Evolutionary conservation across 2,888 invertebrate species (phyloP).

Genomic region (Gortyna flavago): DNA sequence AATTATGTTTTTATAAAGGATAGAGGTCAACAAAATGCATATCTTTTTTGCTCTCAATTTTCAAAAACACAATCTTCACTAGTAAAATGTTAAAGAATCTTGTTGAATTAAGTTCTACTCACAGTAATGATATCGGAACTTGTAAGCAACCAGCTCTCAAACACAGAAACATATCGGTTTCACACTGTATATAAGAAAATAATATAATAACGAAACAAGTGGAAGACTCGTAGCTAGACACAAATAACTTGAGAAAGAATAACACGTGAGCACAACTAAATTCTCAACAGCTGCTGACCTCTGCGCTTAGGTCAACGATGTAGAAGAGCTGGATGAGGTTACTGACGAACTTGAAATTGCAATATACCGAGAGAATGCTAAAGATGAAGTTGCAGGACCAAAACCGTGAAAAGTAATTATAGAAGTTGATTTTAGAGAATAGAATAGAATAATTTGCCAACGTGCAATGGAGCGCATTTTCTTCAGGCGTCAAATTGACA

Average conservation of each 20-base stretch:
- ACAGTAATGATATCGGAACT: conserved; percentile 15
- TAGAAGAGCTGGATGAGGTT: conserved; percentile 33
- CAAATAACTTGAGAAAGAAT: conserved; percentile 83
- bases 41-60: background rate
- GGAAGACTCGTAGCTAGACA: conserved; percentile 67
- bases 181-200: conserved; percentile 46
- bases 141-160: conserved; percentile 2
- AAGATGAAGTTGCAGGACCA: background rate
- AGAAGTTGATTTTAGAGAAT: background rate
- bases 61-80: background rate
- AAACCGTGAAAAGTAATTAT: background rate
- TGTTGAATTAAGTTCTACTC: conserved; percentile 2
- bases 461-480: too few species aligned
- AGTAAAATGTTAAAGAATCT: too few species aligned
- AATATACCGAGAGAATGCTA: background rate
- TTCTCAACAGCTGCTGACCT: conserved; percentile 82
- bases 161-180: conserved; percentile 52
- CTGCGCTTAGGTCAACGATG: conserved; percentile 61
- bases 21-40: background rate
- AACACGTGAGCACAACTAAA: conserved; percentile 84
- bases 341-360: background rate
- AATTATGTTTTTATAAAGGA: background rate
- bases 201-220: conserved; percentile 64
- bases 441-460: background rate
- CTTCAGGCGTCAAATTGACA: too few species aligned